A percentile compares a stretch with the other conserved stretches of the same genome.
Evolutionary conservation across 1,140 invertebrate species (phyloP).

Genomic region (Brachystomella parvula): DNA sequence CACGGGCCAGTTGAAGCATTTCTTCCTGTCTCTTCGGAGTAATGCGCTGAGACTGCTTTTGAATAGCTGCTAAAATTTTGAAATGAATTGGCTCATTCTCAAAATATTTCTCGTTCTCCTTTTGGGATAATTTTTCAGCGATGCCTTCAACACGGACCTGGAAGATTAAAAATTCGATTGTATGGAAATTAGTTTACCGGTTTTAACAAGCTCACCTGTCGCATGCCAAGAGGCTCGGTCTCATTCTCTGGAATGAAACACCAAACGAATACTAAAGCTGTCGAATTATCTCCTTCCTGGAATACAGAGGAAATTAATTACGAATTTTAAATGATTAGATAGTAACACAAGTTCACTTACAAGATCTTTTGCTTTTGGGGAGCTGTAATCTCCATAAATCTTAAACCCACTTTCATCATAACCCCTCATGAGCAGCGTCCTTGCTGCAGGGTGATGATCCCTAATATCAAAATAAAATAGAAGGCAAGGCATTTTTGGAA

Average conservation of each 20-base stretch:
- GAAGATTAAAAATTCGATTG: neutral
- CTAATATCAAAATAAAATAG: neutral
- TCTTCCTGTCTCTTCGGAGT: neutral
- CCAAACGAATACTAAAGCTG: constrained; percentile 4
- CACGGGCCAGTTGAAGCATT: neutral
- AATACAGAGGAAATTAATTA: neutral
- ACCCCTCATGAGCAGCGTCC: constrained; percentile 1
- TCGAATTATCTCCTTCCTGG: neutral
- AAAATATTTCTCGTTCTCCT: constrained; percentile 4
- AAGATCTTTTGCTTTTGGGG: neutral
- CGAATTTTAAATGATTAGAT: neutral
- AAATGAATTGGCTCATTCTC: neutral
- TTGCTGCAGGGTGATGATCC: neutral
- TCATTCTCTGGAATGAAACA: neutral
- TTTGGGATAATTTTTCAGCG: neutral
- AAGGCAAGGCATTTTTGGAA: neutral
- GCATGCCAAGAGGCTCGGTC: neutral
- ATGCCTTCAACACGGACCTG: constrained; percentile 5
- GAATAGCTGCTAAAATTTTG: neutral
- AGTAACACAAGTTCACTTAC: neutral
- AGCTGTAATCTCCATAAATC: neutral
- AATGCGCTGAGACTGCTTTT: neutral
- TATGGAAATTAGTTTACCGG: neutral
- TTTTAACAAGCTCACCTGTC: neutral
- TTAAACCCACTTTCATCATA: neutral